These are phyloP conservation scores for Saturnia japonica DNA, from an alignment of 2,888 invertebrate genomes.

Conservation along the genomic window DNA sequence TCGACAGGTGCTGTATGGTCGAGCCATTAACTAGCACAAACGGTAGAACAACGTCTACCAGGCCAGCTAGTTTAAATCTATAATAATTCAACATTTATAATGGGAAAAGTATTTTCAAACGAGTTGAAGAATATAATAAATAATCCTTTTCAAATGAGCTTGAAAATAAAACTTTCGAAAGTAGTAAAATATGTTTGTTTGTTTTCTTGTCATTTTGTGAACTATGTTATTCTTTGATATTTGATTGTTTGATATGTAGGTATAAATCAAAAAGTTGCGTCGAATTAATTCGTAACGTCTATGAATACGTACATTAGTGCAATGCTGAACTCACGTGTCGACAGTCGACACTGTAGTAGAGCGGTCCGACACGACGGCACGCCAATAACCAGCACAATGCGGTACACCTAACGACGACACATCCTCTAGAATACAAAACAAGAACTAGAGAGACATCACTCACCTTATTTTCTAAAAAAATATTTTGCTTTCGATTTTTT, in stretches of 20 bases:
- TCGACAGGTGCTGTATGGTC: too few relatives aligned
- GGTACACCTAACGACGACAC: slow-evolving; percentile 54
- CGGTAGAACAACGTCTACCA: too few relatives aligned
- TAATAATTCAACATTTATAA: too few relatives aligned
- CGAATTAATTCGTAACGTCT: slow-evolving; percentile 11
- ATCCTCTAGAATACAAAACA: slow-evolving; percentile 15
- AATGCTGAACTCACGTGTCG: slow-evolving; percentile 29
- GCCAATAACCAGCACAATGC: slow-evolving; percentile 59
- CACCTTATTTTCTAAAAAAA: neutral
- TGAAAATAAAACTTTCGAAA: neutral
- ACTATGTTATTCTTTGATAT: neutral
- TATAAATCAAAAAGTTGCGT: neutral
- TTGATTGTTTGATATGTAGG: neutral
- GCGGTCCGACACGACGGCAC: slow-evolving; percentile 28
- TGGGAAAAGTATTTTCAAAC: too few relatives aligned
- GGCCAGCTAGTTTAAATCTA: too few relatives aligned
- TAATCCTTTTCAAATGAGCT: neutral
- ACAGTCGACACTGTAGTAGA: slow-evolving; percentile 20
- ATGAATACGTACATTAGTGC: slow-evolving; percentile 12
- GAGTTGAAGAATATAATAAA: too few relatives aligned
- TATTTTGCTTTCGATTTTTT: neutral
- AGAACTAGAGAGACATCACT: neutral
- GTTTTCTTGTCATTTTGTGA: neutral
- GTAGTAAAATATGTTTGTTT: neutral
- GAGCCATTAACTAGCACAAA: too few relatives aligned